Conservation (phyloP, 1,140 invertebrate genomes). For the Aphis gossypii region DNA sequence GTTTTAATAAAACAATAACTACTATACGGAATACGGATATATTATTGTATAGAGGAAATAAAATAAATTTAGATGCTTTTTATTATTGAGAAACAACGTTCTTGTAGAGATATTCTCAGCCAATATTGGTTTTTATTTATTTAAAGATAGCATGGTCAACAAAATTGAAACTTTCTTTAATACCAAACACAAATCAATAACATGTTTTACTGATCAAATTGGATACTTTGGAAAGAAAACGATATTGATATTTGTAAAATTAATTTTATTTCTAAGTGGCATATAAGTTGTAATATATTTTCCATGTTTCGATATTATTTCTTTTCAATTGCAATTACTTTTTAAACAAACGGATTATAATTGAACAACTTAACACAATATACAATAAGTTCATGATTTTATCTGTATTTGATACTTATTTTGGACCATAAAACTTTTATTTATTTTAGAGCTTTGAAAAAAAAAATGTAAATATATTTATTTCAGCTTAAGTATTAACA, state of each 20-base stretch:
- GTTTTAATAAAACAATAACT: background rate
- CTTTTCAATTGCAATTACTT: background rate
- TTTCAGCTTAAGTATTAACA: background rate
- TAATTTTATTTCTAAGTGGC: conserved; percentile 20
- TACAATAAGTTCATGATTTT: background rate
- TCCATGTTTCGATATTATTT: conserved; percentile 13
- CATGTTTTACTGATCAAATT: background rate
- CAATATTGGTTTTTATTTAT: conserved; percentile 15
- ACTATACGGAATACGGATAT: background rate
- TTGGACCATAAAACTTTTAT: background rate
- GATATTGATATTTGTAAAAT: conserved; percentile 23
- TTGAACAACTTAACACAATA: background rate
- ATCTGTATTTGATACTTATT: background rate
- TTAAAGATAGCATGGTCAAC: conserved; percentile 20
- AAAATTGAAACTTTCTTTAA: conserved; percentile 14
- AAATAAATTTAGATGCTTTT: background rate
- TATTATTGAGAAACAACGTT: background rate
- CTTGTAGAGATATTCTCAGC: background rate
- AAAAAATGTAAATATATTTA: background rate
- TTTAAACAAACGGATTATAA: background rate
- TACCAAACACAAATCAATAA: background rate
- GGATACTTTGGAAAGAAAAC: background rate
- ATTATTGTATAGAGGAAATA: background rate
- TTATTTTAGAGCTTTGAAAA: background rate
- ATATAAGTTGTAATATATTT: background rate